Percentiles rank a stretch among this genome's conserved stretches.
Evolutionary conservation across 2,888 invertebrate genomes (phyloP).

Genomic region (Acleris laterana): DNA sequence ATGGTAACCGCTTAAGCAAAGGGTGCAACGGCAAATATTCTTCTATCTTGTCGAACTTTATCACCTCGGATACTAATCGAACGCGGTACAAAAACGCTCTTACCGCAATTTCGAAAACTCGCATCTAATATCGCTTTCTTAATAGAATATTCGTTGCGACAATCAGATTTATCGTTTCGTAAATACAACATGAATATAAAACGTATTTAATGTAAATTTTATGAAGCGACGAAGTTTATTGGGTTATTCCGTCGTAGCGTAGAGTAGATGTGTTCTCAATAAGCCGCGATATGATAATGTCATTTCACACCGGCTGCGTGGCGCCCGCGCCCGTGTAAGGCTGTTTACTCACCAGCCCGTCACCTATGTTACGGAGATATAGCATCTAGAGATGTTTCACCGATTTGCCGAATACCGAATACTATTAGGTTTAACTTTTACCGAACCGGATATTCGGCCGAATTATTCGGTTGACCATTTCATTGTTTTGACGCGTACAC

Average conservation of each 20-base stretch:
- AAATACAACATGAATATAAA: background rate
- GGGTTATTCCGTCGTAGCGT: conserved; percentile 24
- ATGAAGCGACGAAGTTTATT: conserved; percentile 31
- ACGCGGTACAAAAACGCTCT: no score
- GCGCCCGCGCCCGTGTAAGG: background rate
- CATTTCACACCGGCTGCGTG: conserved; percentile 33
- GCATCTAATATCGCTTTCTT: background rate
- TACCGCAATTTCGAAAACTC: no score
- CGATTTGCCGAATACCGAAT: no score
- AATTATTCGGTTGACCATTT: no score
- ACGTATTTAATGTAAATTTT: conserved; percentile 30
- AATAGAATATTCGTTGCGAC: conserved; percentile 21
- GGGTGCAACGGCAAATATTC: no score
- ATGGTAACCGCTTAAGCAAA: no score
- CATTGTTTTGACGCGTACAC: no score
- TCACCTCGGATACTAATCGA: no score
- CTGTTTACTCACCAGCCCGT: background rate
- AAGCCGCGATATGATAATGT: conserved; percentile 35
- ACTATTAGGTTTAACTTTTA: no score
- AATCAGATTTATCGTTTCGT: conserved; percentile 16
- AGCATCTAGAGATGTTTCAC: no score
- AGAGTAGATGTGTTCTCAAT: conserved; percentile 11
- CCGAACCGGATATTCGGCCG: no score
- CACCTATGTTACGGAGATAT: background rate
- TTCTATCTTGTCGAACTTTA: no score